Evolutionary conservation across 2,113 vertebrate genomes (phyloP).

Genomic region (Muntiacus muntjak): DNA sequence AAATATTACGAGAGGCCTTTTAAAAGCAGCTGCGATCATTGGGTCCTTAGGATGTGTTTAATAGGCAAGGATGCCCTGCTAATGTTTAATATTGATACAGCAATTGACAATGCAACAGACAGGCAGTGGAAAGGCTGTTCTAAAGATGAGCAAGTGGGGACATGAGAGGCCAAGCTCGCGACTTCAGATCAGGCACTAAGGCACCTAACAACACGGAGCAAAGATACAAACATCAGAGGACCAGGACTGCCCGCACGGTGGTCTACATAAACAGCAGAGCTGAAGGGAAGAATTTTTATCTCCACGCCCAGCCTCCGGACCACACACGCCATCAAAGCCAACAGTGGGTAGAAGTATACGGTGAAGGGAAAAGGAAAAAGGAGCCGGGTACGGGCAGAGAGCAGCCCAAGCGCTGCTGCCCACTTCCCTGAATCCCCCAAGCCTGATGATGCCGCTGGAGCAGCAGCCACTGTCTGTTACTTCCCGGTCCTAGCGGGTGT

Average conservation of each 20-base stretch:
- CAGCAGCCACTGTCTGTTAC: background rate
- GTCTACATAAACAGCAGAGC: background rate
- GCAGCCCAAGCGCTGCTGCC: background rate
- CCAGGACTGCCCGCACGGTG: too few relatives aligned
- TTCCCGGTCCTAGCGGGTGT: rapidly evolving
- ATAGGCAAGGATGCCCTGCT: slow-evolving; percentile 44
- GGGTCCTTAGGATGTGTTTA: slow-evolving; percentile 48
- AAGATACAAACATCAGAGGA: background rate
- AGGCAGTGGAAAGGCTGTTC: background rate
- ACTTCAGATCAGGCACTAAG: background rate
- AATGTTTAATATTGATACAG: slow-evolving; percentile 54
- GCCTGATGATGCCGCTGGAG: background rate
- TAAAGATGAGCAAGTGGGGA: background rate
- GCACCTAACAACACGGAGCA: background rate
- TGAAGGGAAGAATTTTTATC: background rate
- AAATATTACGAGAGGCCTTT: slow-evolving; percentile 69
- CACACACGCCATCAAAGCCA: background rate
- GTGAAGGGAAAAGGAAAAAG: background rate
- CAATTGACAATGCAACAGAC: slow-evolving; percentile 44
- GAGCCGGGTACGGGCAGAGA: background rate
- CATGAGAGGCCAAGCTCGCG: background rate
- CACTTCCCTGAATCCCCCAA: background rate
- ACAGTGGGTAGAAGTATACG: background rate
- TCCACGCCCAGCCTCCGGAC: background rate
- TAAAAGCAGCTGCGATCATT: slow-evolving; percentile 52